Conservation (phyloP, 2,113 vertebrate genomes). For the Pithys albifrons region DNA sequence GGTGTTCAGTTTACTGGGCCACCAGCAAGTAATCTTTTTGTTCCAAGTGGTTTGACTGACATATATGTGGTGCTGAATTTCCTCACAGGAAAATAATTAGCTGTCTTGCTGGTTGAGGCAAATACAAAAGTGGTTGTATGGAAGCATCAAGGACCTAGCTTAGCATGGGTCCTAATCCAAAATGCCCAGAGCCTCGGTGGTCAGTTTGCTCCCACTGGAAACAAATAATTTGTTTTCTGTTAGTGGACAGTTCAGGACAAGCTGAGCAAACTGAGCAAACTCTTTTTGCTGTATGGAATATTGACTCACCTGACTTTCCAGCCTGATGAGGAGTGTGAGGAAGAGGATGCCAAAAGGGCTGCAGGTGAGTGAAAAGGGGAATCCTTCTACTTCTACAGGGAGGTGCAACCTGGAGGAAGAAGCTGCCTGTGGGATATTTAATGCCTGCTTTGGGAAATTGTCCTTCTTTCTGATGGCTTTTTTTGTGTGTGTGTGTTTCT, state of each 20-base stretch:
- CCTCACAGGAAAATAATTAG: neutral
- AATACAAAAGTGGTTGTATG: neutral
- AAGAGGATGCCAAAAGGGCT: neutral
- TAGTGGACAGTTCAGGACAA: neutral
- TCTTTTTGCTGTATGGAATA: neutral
- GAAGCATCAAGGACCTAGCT: neutral
- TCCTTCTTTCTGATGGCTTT: neutral
- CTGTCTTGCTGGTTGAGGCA: neutral
- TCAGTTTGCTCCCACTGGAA: neutral
- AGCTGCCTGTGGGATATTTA: neutral
- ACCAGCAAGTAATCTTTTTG: neutral
- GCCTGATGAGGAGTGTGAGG: neutral
- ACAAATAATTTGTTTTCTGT: neutral
- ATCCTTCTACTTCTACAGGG: rapidly evolving
- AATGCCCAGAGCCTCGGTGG: neutral
- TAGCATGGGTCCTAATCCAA: neutral
- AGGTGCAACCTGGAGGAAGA: neutral
- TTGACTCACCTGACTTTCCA: neutral
- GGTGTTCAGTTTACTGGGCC: neutral
- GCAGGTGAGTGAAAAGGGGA: neutral
- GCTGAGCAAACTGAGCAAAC: neutral
- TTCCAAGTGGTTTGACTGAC: neutral
- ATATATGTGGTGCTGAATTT: neutral
- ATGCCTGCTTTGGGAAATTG: neutral
- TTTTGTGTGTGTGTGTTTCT: neutral